These are phyloP conservation scores for Pogonocichla stellata DNA, from an alignment of 2,113 vertebrate species.

Conservation along the genomic window DNA sequence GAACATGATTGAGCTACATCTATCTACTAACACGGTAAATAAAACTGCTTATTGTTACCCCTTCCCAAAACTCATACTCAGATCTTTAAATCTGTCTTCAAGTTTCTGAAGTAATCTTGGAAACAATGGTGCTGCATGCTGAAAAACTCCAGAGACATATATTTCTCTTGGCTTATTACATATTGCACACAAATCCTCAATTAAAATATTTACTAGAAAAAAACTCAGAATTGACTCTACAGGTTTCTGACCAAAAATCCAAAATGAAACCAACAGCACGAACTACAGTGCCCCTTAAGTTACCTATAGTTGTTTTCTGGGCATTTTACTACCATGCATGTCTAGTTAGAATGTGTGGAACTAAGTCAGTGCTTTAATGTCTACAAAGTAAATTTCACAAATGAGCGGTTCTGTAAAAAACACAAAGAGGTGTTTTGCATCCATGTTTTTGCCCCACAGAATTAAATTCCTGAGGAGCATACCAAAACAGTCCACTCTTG, in stretches of 20 bases:
- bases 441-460: too few relatives aligned
- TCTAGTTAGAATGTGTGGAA: background rate
- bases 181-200: background rate
- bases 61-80: background rate
- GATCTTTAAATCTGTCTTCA: background rate
- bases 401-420: background rate
- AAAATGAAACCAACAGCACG: accelerated
- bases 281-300: background rate
- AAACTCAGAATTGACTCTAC: background rate
- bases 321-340: background rate
- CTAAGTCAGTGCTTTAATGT: background rate
- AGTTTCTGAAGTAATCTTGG: background rate
- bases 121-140: background rate
- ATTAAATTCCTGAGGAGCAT: background rate
- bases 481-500: background rate
- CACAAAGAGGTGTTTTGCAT: accelerated
- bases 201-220: background rate
- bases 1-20: background rate
- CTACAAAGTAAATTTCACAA: background rate
- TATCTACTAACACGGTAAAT: background rate
- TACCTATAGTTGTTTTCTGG: background rate
- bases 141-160: background rate
- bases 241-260: background rate
- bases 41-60: background rate
- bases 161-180: background rate